Evolutionary conservation across 2,797 vertebrate species (phyloP).

Genomic region (Psittacula derbiana): DNA sequence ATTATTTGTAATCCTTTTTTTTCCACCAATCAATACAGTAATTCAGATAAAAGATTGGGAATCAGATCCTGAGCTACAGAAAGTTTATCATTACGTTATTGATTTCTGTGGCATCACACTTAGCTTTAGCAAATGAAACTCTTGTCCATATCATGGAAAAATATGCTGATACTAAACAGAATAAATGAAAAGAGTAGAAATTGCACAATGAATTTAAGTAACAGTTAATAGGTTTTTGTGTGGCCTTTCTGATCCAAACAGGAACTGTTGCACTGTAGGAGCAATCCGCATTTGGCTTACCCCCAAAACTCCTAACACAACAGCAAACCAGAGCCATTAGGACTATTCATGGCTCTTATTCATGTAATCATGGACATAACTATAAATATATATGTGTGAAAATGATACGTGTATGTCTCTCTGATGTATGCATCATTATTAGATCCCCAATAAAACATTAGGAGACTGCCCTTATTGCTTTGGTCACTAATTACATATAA

Average conservation of each 20-base stretch:
- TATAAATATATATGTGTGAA: background rate
- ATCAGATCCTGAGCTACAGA: background rate
- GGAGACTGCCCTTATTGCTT: background rate
- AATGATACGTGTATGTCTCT: background rate
- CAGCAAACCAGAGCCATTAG: background rate
- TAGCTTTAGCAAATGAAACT: background rate
- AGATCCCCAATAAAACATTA: background rate
- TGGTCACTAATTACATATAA: background rate
- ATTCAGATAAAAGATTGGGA: constrained; percentile 34
- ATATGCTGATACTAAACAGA: background rate
- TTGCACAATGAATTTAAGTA: background rate
- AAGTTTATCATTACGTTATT: background rate
- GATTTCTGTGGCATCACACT: background rate
- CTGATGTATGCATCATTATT: background rate
- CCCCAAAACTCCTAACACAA: background rate
- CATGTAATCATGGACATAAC: background rate
- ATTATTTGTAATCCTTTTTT: constrained; percentile 50
- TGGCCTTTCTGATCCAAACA: background rate
- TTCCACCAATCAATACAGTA: constrained; percentile 16
- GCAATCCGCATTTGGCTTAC: background rate
- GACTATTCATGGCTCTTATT: background rate
- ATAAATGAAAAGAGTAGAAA: background rate
- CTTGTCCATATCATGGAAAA: background rate
- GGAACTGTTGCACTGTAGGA: background rate
- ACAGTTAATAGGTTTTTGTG: background rate